Evolutionary conservation across 2,888 invertebrate species (phyloP).

Genomic region (Xanthorhoe spadicearia): DNA sequence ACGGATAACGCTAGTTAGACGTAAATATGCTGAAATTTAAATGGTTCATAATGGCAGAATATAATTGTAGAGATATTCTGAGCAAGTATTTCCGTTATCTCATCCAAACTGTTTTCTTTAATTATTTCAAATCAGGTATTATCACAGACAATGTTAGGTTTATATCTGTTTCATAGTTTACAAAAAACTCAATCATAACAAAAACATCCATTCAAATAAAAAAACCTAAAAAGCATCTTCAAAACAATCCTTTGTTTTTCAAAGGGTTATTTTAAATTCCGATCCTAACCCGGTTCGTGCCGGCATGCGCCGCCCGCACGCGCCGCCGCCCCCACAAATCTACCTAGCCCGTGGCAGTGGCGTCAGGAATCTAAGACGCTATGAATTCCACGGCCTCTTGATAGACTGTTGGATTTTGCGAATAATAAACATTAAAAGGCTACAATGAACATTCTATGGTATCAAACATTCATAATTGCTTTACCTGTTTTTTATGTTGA

Average conservation of each 20-base stretch:
- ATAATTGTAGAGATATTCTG: too few relatives aligned
- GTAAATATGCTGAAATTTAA: too few relatives aligned
- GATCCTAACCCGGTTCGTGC: constrained; percentile 48
- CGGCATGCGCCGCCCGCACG: constrained; percentile 54
- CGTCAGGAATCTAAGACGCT: constrained; percentile 43
- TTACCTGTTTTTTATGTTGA: not conserved
- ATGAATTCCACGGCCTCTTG: constrained; percentile 22
- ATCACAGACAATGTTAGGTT: not conserved
- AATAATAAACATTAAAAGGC: not conserved
- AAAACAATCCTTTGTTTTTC: constrained; percentile 14
- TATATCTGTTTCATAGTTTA: not conserved
- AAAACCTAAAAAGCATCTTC: constrained; percentile 11
- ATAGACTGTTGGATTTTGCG: constrained; percentile 5
- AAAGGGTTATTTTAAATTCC: constrained; percentile 38
- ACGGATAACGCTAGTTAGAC: too few relatives aligned
- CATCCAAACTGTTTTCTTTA: too few relatives aligned
- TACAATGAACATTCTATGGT: too few relatives aligned
- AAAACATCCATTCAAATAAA: not conserved
- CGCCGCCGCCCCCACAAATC: constrained; percentile 59
- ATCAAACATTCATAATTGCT: too few relatives aligned
- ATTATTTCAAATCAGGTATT: not conserved
- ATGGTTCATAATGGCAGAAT: too few relatives aligned
- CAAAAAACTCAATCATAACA: not conserved
- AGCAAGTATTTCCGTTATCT: too few relatives aligned
- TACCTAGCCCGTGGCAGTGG: constrained; percentile 49